Percentiles rank a stretch among this genome's conserved stretches.
These are phyloP conservation scores for Drosophila subobscura DNA, from an alignment of 1,140 invertebrate species.

Conservation along the genomic window DNA sequence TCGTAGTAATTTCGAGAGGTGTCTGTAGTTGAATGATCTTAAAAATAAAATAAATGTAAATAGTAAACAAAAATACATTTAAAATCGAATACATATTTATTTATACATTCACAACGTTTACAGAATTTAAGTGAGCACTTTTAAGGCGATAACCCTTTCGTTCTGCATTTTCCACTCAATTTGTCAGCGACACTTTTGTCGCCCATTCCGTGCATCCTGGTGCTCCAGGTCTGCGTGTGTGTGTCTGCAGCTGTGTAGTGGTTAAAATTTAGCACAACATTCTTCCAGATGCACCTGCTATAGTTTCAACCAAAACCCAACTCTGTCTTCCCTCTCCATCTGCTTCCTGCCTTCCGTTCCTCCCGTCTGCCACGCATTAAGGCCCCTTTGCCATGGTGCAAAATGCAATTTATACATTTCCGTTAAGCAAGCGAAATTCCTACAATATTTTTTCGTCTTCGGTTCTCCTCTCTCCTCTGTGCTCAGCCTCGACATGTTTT, in stretches of 20 bases:
- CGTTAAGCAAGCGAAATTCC: constrained; percentile 71
- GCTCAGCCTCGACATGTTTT: constrained; percentile 56
- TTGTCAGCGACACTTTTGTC: constrained; percentile 51
- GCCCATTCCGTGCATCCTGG: constrained; percentile 27
- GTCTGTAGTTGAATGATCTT: neutral
- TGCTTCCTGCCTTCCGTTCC: too few species aligned
- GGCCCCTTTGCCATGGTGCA: constrained; percentile 43
- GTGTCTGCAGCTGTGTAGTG: constrained; percentile 27
- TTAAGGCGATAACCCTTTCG: neutral
- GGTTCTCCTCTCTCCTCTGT: neutral
- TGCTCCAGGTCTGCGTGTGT: constrained; percentile 41
- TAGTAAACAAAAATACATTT: too few species aligned
- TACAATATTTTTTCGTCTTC: constrained; percentile 48
- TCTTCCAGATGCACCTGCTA: constrained; percentile 59
- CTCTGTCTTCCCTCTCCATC: neutral
- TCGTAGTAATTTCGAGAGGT: constrained; percentile 1
- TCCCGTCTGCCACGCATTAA: constrained; percentile 45
- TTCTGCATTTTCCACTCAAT: neutral
- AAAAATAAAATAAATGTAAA: neutral
- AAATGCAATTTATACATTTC: constrained; percentile 82
- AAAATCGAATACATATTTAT: too few species aligned
- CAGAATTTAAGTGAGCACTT: neutral
- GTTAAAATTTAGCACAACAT: constrained; percentile 75
- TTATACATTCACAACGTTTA: too few species aligned
- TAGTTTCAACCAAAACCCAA: constrained; percentile 38